phyloP scores from a whole-genome alignment of 2,888 invertebrate species.

The Hemithea aestivaria region DNA sequence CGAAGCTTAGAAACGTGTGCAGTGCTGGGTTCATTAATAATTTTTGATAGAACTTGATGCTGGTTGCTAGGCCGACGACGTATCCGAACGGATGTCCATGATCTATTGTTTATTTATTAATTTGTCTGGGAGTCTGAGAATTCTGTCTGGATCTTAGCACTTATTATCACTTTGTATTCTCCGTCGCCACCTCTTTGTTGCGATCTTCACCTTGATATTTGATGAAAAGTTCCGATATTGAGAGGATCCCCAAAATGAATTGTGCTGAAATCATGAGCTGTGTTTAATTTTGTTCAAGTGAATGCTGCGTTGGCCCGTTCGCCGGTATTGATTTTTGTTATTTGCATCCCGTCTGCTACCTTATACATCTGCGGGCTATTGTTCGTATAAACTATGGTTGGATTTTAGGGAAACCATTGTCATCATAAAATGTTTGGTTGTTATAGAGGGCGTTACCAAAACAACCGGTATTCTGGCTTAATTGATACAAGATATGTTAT shows the following conservation, averaged over 20 bases:
- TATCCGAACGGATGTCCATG: conserved; percentile 59
- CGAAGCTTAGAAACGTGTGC: conserved; percentile 25
- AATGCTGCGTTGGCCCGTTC: conserved; percentile 55
- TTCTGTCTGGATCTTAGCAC: conserved; percentile 42
- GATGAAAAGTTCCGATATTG: conserved; percentile 22
- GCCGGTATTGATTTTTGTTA: conserved; percentile 74
- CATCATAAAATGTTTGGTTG: no score
- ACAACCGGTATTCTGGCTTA: no score
- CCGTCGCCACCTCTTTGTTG: conserved; percentile 11
- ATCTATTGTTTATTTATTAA: conserved; percentile 62
- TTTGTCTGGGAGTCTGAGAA: conserved; percentile 54
- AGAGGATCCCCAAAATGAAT: conserved; percentile 32
- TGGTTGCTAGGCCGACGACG: conserved; percentile 59
- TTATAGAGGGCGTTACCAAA: no score
- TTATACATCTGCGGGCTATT: conserved; percentile 65
- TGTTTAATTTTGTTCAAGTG: conserved; percentile 65
- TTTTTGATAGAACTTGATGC: conserved; percentile 36
- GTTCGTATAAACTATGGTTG: conserved; percentile 49
- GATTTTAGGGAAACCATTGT: no score
- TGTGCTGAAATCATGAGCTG: conserved; percentile 48
- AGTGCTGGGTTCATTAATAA: conserved; percentile 25
- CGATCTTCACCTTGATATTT: conserved; percentile 22
- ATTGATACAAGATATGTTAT: no score
- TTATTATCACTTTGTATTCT: conserved; percentile 30
- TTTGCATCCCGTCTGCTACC: conserved; percentile 73